Evolutionary conservation across 2,888 invertebrate genomes (phyloP).

Genomic region (Hemicrepidius hirtus): DNA sequence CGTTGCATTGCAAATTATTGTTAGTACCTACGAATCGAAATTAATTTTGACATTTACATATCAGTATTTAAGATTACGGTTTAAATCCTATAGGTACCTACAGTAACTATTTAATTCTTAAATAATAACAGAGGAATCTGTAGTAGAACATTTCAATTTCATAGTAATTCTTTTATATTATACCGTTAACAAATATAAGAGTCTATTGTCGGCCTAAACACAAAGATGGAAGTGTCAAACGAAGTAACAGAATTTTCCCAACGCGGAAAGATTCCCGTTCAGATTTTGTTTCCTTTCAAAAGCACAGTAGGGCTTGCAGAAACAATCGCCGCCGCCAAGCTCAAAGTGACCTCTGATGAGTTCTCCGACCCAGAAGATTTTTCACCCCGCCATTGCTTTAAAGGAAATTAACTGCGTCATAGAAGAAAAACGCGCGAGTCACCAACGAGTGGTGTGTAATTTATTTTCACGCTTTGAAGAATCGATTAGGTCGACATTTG

Average conservation of each 20-base stretch:
- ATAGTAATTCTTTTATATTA: not conserved
- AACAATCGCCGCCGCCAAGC: not conserved
- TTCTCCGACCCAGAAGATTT: not conserved
- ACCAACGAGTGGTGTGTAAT: not conserved
- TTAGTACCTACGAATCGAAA: too few species aligned
- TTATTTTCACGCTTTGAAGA: constrained; percentile 12
- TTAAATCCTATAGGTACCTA: too few species aligned
- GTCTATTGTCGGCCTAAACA: not conserved
- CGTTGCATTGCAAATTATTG: too few species aligned
- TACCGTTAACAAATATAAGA: too few species aligned
- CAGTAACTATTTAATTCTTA: too few species aligned
- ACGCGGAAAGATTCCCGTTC: constrained; percentile 5
- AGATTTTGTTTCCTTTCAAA: constrained; percentile 5
- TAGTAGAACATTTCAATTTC: not conserved
- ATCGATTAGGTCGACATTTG: constrained; percentile 21
- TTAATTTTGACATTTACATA: too few species aligned
- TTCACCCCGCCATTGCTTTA: not conserved
- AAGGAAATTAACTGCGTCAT: constrained; percentile 1
- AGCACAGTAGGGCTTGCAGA: not conserved
- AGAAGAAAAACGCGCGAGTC: constrained; percentile 6
- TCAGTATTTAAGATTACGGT: too few species aligned
- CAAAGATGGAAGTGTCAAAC: not conserved
- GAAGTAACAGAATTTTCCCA: not conserved
- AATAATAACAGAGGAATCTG: too few species aligned
- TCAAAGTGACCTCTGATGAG: not conserved